Evolutionary conservation across 2,888 invertebrate genomes (phyloP).

Genomic region (Agonum fuliginosum): DNA sequence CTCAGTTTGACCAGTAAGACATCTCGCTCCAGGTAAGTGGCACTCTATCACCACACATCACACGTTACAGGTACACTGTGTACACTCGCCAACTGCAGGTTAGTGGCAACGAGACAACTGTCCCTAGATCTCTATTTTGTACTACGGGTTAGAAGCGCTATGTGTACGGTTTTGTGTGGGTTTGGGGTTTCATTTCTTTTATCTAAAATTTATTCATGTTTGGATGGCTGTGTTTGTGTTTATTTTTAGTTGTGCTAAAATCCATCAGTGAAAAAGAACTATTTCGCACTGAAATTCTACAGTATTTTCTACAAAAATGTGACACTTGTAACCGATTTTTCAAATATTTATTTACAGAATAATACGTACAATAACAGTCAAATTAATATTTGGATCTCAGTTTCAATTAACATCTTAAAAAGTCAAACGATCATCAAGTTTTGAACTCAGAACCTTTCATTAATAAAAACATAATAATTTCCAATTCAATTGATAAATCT

Average conservation of each 20-base stretch:
- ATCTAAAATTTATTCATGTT: background rate
- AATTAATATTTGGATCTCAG: too few species aligned
- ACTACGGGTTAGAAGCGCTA: constrained; percentile 26
- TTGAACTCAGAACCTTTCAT: too few species aligned
- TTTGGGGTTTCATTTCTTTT: background rate
- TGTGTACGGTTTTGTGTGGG: constrained; percentile 21
- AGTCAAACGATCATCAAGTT: too few species aligned
- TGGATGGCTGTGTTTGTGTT: constrained; percentile 15
- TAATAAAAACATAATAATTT: too few species aligned
- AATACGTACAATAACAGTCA: too few species aligned
- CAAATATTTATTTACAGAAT: too few species aligned
- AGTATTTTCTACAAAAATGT: too few species aligned
- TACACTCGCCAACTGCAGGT: constrained; percentile 43
- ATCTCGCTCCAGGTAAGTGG: constrained; percentile 70
- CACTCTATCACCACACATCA: constrained; percentile 63
- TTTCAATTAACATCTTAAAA: too few species aligned
- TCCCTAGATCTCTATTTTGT: background rate
- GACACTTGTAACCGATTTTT: too few species aligned
- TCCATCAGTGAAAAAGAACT: too few species aligned
- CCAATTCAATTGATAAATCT: too few species aligned
- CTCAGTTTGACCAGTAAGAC: constrained; percentile 71
- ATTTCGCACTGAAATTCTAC: too few species aligned
- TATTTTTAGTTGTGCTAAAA: background rate
- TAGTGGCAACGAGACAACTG: constrained; percentile 34
- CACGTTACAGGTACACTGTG: constrained; percentile 46